Evolutionary conservation across 2,797 vertebrate species (phyloP), one percentile per base, ranked within the genome.

Genomic region (Labeo calbasu): DNA sequence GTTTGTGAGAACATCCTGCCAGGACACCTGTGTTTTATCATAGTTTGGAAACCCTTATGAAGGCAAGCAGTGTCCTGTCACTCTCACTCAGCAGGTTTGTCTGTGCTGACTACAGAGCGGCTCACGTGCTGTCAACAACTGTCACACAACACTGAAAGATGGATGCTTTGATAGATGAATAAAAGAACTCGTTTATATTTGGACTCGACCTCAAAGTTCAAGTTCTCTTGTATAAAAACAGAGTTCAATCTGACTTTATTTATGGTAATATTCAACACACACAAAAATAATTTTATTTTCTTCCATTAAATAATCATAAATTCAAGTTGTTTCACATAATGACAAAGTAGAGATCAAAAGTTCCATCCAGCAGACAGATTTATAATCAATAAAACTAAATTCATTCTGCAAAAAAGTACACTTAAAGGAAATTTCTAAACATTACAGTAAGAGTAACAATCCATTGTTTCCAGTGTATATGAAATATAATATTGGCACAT

Each of bases 41-140:
- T 2, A 23, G 75, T 57, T 32, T 84, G 8, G 4, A 59, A 48
- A 65, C 65, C 73, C 82, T 25, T 83, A 83, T 83, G 23, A 17
- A 46, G 65, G 32, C 13, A 4, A 71, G 57, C 53, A 68, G 81
- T 57, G 12, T 76, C 32, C 61, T 21, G 71, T 69, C 81, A 57
- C 19, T 83, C 71, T 83, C 72, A 77, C 61, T 69, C 72, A 83
- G 81, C 81, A 84, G 65, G 73, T 84, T 70, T 84, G 65, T 19
- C 72, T 17, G 8, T 81, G 79, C 55, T 61, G 68, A 72, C 51
- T 61, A 15, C 79, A 71, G 53, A 81, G n/a, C 48, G n/a, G 50
- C 17, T 83, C 36, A 77, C 23, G 5, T 77, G 61, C 50, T 14
- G 50, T 65, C 61, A 76, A 83, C 15, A 25, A 75, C 25, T 25